Conservation (phyloP, 2,113 vertebrate species). For the Dendrocopos noguchii region DNA sequence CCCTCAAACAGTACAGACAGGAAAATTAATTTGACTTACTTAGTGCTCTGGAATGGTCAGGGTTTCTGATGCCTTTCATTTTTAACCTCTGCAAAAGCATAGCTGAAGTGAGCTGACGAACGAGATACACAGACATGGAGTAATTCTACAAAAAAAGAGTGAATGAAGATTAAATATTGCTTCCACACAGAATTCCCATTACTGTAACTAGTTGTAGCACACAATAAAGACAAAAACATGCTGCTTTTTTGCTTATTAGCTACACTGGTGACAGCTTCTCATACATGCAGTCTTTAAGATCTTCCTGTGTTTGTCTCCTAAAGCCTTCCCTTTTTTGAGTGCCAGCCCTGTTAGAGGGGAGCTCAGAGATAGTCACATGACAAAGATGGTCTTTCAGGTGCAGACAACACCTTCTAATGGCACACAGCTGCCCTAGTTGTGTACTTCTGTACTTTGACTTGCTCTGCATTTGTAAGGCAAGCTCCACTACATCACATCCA, state of each 20-base stretch:
- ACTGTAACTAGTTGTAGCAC: not conserved
- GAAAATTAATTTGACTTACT: conserved; percentile 80
- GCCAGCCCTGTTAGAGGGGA: not conserved
- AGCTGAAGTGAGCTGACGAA: conserved; percentile 94
- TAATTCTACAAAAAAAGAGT: conserved; percentile 85
- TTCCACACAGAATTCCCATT: not conserved
- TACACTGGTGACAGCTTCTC: not conserved
- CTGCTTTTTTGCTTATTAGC: not conserved
- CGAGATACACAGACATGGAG: conserved; percentile 96
- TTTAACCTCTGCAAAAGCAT: conserved; percentile 93
- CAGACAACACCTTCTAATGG: not conserved
- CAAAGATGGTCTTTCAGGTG: not conserved
- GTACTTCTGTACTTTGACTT: not conserved
- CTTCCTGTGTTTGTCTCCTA: not conserved
- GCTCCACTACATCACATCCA: not conserved
- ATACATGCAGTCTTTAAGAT: not conserved
- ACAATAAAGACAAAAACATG: not conserved
- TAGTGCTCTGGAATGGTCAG: conserved; percentile 97
- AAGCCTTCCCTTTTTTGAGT: not conserved
- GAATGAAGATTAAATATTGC: not conserved
- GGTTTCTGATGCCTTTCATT: conserved; percentile 97
- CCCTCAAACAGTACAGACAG: not conserved
- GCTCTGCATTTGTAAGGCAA: not conserved
- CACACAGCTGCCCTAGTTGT: not conserved
- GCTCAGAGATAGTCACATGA: not conserved